Conservation (phyloP, 2,113 vertebrate species). For the Ceyx cyanopectus region DNA sequence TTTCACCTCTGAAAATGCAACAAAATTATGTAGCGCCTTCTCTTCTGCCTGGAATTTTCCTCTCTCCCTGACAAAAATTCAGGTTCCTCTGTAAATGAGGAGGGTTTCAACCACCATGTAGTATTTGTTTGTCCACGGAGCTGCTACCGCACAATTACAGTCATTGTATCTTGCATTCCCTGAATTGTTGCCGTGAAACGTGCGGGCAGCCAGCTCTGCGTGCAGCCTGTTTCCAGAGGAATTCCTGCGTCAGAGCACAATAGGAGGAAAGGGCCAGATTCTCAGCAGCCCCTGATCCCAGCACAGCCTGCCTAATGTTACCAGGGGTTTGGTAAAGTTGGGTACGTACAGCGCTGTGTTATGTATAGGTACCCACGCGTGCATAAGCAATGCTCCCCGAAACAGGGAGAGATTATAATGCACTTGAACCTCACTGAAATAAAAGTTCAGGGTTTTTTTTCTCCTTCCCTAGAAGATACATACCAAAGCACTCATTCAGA, state of each 20-base stretch:
- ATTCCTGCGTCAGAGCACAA: constrained; percentile 56
- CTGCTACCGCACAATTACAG: not conserved
- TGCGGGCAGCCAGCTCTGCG: not conserved
- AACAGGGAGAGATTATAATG: not conserved
- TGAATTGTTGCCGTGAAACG: not conserved
- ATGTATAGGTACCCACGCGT: fast-evolving
- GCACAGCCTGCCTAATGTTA: not conserved
- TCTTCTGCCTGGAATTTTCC: not conserved
- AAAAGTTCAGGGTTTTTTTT: not conserved
- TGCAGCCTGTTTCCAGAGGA: constrained; percentile 45
- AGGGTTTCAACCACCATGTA: not conserved
- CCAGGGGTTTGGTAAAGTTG: not conserved
- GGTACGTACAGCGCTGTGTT: not conserved
- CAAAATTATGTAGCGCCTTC: not conserved
- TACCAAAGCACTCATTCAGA: constrained; percentile 8
- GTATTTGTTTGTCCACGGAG: constrained; percentile 3
- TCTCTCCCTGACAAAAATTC: not conserved
- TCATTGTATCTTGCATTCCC: constrained; percentile 4
- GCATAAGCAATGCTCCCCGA: not conserved
- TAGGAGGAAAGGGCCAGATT: constrained; percentile 52
- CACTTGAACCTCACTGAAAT: not conserved
- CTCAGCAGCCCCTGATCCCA: not conserved
- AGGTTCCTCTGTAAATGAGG: not conserved
- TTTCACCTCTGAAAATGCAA: not conserved
- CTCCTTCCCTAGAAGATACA: not conserved